These are phyloP conservation scores for Solenopsis fugax DNA, from an alignment of 1,140 invertebrate genomes.

Conservation along the genomic window DNA sequence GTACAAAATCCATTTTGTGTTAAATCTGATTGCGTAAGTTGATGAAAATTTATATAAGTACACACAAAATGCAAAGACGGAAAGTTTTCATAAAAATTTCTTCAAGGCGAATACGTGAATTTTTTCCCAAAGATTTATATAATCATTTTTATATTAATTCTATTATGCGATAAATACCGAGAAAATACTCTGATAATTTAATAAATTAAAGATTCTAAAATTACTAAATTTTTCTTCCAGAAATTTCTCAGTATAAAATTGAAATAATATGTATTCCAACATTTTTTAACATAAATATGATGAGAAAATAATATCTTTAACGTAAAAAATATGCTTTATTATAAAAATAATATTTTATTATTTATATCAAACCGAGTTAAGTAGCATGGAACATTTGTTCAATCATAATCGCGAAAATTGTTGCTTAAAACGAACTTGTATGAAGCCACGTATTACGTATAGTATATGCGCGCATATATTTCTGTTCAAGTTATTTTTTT, in stretches of 20 bases:
- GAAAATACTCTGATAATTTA: background rate
- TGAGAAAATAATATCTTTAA: too few relatives aligned
- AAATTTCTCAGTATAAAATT: background rate
- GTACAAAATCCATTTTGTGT: too few relatives aligned
- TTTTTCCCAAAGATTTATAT: background rate
- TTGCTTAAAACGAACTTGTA: background rate
- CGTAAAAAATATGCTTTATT: background rate
- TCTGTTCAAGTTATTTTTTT: conserved; percentile 10
- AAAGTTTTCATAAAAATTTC: background rate
- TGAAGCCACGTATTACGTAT: background rate
- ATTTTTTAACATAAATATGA: too few relatives aligned
- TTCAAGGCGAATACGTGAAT: background rate
- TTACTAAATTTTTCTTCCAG: background rate
- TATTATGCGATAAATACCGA: background rate
- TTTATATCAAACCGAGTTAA: conserved; percentile 1
- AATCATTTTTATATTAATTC: background rate
- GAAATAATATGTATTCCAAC: too few relatives aligned
- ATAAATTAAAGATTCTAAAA: background rate
- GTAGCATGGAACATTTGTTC: conserved; percentile 16
- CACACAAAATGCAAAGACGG: background rate
- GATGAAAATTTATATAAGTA: background rate
- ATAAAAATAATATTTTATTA: background rate
- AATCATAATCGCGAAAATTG: background rate
- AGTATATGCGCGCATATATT: background rate
- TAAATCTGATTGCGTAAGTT: background rate